phyloP scores from a whole-genome alignment of 2,888 invertebrate species.

The Acleris laterana region DNA sequence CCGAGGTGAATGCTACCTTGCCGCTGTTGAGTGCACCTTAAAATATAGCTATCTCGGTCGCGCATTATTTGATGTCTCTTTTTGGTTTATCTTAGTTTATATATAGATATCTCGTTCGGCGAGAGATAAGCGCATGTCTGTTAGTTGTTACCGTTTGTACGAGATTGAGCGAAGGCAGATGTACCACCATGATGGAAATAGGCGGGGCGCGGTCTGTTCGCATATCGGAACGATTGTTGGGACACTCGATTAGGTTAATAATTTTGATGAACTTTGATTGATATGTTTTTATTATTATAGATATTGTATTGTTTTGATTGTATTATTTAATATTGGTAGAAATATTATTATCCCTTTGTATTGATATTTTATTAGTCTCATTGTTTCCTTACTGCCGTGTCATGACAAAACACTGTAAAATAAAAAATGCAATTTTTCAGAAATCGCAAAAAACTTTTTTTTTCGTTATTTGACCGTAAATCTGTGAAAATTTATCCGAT shows the following conservation, averaged over 20 bases:
- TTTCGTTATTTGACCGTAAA: no score
- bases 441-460: no score
- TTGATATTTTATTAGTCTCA: no score
- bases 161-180: conserved; percentile 59
- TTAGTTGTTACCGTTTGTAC: conserved; percentile 66
- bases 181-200: conserved; percentile 80
- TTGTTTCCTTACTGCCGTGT: no score
- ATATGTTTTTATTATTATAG: neutral
- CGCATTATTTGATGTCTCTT: conserved; percentile 67
- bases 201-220: conserved; percentile 68
- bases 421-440: no score
- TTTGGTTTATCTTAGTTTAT: conserved; percentile 73
- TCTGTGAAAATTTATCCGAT: no score
- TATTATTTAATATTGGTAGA: neutral
- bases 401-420: no score
- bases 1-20: conserved; percentile 64
- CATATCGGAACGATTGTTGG: conserved; percentile 56
- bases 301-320: neutral
- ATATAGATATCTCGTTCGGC: conserved; percentile 80
- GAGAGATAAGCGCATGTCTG: conserved; percentile 78
- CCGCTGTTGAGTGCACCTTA: conserved; percentile 66
- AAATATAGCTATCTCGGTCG: conserved; percentile 74
- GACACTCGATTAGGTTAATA: conserved; percentile 46
- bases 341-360: neutral
- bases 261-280: conserved; percentile 42